These are phyloP conservation scores for Ginglymostoma cirratum DNA, from an alignment of 2,113 vertebrate genomes.

Conservation along the genomic window DNA sequence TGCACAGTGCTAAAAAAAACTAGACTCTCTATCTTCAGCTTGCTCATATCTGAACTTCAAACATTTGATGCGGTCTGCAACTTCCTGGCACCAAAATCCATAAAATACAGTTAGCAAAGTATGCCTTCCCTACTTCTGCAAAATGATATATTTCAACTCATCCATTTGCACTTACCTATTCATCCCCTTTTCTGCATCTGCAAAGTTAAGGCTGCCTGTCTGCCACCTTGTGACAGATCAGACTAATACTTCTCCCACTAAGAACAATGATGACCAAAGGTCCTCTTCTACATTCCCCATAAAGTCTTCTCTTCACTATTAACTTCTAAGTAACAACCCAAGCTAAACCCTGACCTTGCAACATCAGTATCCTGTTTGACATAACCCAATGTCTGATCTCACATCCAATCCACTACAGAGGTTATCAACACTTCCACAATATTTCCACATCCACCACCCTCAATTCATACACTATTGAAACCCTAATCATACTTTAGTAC, in stretches of 20 bases:
- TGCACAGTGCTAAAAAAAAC: neutral
- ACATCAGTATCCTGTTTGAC: neutral
- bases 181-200: neutral
- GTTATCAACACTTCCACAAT: neutral
- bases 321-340: neutral
- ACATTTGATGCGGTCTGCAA: neutral
- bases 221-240: neutral
- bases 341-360: neutral
- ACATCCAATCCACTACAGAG: neutral
- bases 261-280: neutral
- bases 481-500: neutral
- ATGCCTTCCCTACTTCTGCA: neutral
- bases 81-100: neutral
- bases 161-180: neutral
- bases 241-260: neutral
- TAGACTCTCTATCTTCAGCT: neutral
- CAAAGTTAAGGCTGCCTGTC: neutral
- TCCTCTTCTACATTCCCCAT: neutral
- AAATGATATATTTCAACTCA: neutral
- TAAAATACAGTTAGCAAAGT: neutral
- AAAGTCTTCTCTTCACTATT: neutral
- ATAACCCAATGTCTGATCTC: neutral
- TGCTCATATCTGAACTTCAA: neutral
- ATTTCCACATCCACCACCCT: neutral
- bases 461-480: neutral